phyloP scores from a whole-genome alignment of 1,140 invertebrate species.

The Drosophila rufa region DNA sequence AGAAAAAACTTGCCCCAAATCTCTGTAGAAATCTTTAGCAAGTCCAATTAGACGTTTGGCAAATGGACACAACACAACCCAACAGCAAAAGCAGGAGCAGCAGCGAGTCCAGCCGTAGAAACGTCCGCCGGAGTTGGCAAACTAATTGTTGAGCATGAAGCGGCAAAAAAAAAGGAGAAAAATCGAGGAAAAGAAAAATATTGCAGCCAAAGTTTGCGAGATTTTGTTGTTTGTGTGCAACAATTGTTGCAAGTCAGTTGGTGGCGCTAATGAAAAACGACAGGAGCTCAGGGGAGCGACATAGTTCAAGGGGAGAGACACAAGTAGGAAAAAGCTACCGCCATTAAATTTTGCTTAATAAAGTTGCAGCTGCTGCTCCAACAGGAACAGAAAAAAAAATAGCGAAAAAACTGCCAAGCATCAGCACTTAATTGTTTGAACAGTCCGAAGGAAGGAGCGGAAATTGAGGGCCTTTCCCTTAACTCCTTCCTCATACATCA shows the following conservation, averaged over 20 bases:
- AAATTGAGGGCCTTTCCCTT: constrained; percentile 5
- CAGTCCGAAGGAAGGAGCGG: constrained; percentile 18
- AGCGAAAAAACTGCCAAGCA: constrained; percentile 72
- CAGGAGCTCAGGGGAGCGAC: constrained; percentile 27
- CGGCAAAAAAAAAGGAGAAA: constrained; percentile 59
- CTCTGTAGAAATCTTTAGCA: constrained; percentile 82
- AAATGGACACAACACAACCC: constrained; percentile 66
- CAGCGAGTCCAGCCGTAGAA: constrained; percentile 18
- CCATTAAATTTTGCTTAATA: constrained; percentile 84
- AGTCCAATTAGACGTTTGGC: constrained; percentile 82
- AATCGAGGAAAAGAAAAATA: constrained; percentile 46
- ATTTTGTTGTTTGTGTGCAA: constrained; percentile 57
- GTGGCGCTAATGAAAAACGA: constrained; percentile 77
- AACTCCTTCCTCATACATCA: constrained; percentile 9
- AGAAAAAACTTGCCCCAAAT: constrained; percentile 67
- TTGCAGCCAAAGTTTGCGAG: constrained; percentile 66
- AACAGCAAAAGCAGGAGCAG: constrained; percentile 20
- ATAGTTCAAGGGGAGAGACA: constrained; percentile 6
- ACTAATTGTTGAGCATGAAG: constrained; percentile 82
- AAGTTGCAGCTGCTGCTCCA: constrained; percentile 73
- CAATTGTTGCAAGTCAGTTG: constrained; percentile 84
- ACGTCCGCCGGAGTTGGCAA: constrained; percentile 44
- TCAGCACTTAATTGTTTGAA: constrained; percentile 82
- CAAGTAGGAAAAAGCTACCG: constrained; percentile 14
- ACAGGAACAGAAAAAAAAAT: constrained; percentile 3